These are phyloP conservation scores for Hemiscyllium ocellatum DNA, from an alignment of 2,113 vertebrate species.

Conservation along the genomic window DNA sequence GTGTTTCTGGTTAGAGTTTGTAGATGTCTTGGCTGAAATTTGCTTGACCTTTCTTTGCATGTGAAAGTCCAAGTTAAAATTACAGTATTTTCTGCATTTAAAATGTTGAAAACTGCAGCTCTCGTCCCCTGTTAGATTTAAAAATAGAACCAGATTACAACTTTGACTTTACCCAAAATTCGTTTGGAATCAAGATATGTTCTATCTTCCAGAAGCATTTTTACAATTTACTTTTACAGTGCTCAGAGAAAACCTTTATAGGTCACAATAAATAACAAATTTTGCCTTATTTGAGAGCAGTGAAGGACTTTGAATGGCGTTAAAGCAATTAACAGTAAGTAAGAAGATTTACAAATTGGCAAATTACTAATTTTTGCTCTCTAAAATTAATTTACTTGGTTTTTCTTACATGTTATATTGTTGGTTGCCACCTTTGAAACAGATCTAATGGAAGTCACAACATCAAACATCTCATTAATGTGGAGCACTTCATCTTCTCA, in stretches of 20 bases:
- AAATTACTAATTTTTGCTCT: background rate
- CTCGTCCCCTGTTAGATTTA: background rate
- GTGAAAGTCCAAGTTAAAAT: constrained; percentile 7
- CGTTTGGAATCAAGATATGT: background rate
- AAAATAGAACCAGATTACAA: constrained; percentile 11
- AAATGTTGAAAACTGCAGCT: background rate
- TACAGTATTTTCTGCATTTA: background rate
- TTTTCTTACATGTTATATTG: background rate
- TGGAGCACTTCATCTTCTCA: background rate
- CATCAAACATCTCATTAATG: background rate
- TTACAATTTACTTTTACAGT: background rate
- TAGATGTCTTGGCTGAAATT: background rate
- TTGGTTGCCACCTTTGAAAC: background rate
- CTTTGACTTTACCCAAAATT: background rate
- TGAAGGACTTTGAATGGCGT: background rate
- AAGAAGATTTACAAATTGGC: background rate
- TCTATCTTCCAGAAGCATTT: background rate
- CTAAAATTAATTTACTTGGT: background rate
- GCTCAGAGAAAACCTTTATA: background rate
- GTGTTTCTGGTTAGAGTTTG: background rate
- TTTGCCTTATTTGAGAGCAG: background rate
- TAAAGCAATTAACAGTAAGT: background rate
- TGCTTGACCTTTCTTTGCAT: background rate
- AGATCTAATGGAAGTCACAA: background rate
- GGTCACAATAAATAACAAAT: background rate